phyloP scores from a whole-genome alignment of 2,888 invertebrate genomes.

The Harpalus rubripes region DNA sequence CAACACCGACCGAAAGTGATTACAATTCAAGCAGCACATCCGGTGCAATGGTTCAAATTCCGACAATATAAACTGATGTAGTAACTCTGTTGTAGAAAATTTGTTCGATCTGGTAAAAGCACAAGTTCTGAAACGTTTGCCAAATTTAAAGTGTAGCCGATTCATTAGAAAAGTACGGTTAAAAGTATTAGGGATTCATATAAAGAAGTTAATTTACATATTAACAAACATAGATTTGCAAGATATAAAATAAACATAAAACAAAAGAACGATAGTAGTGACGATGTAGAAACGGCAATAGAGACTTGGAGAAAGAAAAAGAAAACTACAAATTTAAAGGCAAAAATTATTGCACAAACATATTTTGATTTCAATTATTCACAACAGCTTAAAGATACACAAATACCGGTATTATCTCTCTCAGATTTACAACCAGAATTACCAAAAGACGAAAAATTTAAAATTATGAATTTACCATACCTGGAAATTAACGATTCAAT shows the following conservation, averaged over 20 bases:
- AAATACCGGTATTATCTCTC: not conserved
- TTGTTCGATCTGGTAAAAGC: conserved; percentile 20
- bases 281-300: not conserved
- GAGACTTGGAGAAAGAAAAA: conserved; percentile 16
- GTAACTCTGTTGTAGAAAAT: conserved; percentile 14
- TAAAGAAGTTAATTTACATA: conserved; percentile 18
- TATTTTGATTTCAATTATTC: too few species aligned
- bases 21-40: too few species aligned
- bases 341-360: too few species aligned
- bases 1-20: too few species aligned
- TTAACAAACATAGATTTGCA: not conserved
- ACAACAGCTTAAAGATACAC: too few species aligned
- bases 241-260: not conserved
- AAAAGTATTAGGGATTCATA: not conserved
- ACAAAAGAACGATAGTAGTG: not conserved
- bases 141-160: conserved; percentile 22
- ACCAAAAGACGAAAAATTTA: not conserved
- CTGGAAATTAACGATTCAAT: not conserved
- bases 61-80: not conserved
- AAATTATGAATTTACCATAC: not conserved
- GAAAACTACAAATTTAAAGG: not conserved
- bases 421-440: not conserved
- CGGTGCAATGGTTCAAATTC: too few species aligned
- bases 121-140: not conserved
- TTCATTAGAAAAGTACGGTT: conserved; percentile 2